A percentile compares a stretch with the other conserved stretches of the same genome.
Conservation (phyloP, 2,888 invertebrate species). For the Lumbricus terrestris region DNA sequence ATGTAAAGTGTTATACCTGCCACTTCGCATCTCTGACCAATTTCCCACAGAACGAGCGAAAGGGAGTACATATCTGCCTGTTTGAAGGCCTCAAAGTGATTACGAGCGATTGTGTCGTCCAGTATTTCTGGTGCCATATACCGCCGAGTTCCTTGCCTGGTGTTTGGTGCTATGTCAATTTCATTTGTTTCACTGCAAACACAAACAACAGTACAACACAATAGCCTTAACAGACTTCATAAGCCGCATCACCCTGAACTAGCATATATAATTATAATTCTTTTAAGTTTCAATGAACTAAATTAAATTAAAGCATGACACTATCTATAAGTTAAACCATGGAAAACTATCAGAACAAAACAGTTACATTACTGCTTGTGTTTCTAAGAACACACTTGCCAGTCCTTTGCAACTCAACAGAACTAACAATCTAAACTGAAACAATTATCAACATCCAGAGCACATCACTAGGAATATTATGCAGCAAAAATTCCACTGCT, state of each 20-base stretch:
- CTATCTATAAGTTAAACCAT: not conserved
- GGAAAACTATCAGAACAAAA: not conserved
- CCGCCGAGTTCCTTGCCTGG: constrained; percentile 78
- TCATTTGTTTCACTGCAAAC: constrained; percentile 60
- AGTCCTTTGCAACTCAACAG: not conserved
- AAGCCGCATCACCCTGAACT: not conserved
- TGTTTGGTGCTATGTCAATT: constrained; percentile 74
- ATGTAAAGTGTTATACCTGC: constrained; percentile 44
- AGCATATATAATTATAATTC: not conserved
- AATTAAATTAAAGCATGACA: not conserved
- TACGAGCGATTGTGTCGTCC: constrained; percentile 70
- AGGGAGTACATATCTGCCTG: constrained; percentile 64
- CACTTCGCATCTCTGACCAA: constrained; percentile 51
- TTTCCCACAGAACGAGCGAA: constrained; percentile 63
- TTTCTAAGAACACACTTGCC: not conserved
- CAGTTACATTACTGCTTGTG: not conserved
- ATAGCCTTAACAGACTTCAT: not conserved
- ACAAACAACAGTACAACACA: not conserved
- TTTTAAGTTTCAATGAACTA: not conserved
- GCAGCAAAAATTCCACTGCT: not conserved
- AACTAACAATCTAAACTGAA: not conserved
- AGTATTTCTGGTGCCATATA: constrained; percentile 92
- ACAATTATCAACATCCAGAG: not conserved
- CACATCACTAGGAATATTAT: not conserved
- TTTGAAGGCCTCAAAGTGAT: constrained; percentile 65